Base-by-base conservation (phyloP, 1,140 invertebrate genomes). In the Leguminivora glycinivorella region DNA sequence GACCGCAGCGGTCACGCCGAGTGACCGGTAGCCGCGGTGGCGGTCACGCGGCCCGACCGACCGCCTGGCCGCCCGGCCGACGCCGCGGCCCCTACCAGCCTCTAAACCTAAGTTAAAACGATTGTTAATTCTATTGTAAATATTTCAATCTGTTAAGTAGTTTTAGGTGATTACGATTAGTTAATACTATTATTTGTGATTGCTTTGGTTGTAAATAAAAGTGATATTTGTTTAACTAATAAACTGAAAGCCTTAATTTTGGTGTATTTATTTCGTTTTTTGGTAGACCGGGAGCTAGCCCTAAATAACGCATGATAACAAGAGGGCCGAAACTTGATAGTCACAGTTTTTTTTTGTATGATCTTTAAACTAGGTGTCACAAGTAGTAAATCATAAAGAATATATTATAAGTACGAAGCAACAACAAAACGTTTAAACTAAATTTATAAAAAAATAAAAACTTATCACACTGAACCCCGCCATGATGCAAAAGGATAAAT, bases 201-300 rank as follows among this genome's bases (percentile, higher is more conserved):
- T 82, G 89, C 89, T 89, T 91, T 87, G 87, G 87, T 89, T 91
- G 89, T 91, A 89, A 91, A 89, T 89, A 91, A 91, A 91, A 89
- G 89, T 91, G 87, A 89, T 91, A 89, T 91, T 91, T 89, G 87
- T 91, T 89, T 91, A 89, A 89, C 85, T 89, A 89, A 91, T 91
- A 88, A 89, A 88, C 78, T 82, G 81, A 86, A 89, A 89, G 86
- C 84, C 85, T 88, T 88, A 87, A n/a, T 31, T 63, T 14, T 10
- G 26, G 26, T 63, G 6, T 63, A 29, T 63, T 63, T 29, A 29
- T 63, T 63, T 29, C 3, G 31, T 17, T 10, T 63, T 7, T 2
- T 52, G 47, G 17, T 52, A 31, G 31, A 34, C 31, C 4, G 10
- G 9, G 31, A 10, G 31, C 31, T 34, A 34, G 31, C 1, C 31